Conservation (phyloP, 2,113 vertebrate species). For the Burhinus bistriatus region DNA sequence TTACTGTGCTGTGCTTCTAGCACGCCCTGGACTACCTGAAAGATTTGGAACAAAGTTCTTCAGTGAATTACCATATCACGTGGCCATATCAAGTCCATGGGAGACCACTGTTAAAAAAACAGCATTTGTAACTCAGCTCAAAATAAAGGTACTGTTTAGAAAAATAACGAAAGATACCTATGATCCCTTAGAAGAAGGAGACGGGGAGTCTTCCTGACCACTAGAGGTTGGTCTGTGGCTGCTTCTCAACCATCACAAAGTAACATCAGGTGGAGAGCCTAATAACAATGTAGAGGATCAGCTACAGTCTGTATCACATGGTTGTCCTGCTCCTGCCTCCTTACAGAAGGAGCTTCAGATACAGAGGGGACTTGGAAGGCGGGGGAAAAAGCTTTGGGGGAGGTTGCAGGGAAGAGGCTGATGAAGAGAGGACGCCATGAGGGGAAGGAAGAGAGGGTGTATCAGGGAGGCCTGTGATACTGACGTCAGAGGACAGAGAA, state of each 20-base stretch:
- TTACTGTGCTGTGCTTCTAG: background rate
- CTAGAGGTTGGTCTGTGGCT: background rate
- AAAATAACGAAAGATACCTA: background rate
- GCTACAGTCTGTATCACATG: accelerated
- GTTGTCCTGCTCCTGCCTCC: background rate
- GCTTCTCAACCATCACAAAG: background rate
- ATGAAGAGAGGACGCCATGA: background rate
- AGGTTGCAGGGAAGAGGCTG: background rate
- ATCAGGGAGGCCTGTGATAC: background rate
- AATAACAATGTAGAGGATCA: background rate
- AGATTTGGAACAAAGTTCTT: background rate
- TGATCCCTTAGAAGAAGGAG: background rate
- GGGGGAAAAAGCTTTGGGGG: background rate
- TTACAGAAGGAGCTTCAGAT: background rate
- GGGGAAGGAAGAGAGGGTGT: background rate
- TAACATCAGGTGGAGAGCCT: background rate
- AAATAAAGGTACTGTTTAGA: background rate
- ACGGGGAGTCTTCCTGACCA: background rate
- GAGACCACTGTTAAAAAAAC: background rate
- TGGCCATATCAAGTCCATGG: accelerated
- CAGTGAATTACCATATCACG: background rate
- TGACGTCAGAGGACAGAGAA: background rate
- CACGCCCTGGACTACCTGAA: background rate
- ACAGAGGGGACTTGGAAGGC: background rate
- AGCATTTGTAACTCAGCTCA: background rate